Evolutionary conservation across 92 coral and sea anemone species (phyloP), one percentile per base, ranked within the genome.

Genomic region (Zoanthus sansibaricus): DNA sequence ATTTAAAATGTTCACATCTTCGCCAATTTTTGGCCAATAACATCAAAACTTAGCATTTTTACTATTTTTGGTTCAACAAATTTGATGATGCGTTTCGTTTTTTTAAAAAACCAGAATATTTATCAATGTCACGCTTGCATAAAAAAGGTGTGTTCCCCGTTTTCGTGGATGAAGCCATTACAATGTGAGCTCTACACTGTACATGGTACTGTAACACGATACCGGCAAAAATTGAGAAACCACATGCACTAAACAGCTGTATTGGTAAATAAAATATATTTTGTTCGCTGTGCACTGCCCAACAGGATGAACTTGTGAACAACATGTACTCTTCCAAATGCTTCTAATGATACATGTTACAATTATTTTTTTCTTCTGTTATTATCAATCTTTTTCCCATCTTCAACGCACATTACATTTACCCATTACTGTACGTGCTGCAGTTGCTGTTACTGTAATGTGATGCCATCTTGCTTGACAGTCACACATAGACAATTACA

Each of bases 151-250:
- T 25, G 25, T 25, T 25, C 25, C 25, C 25, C 25, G 25, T 25
- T 25, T 25, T 25, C 25, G 25, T 25, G 80, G 80, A 52, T 76
- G 80, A 76, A 30, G 64, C 66, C 67, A 76, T 76, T 76, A 31
- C 66, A 37, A 21, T 52, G 45, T 54, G 45, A 51, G 80, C 3
- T 37, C 10, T 52, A 52, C 1, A 52, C 10, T 13, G 58, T 52
- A 52, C 58, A 52, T 52, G 58, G 58, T 1, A 61, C 69, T 61
- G 69, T 61, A 61, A 61, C 69, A 61, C 69, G 69, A 61, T 6
- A 61, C 69, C 69, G 69, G 3, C 69, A 31, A 18, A 18, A 61
- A 15, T 61, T 15, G 69, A 61, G 31, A 61, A 61, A 61, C 69
- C 69, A 61, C 69, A 61, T 61, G 69, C 15, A 61, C 18, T 61